Conservation (phyloP, 2,888 invertebrate genomes). For the Trisateles emortualis region DNA sequence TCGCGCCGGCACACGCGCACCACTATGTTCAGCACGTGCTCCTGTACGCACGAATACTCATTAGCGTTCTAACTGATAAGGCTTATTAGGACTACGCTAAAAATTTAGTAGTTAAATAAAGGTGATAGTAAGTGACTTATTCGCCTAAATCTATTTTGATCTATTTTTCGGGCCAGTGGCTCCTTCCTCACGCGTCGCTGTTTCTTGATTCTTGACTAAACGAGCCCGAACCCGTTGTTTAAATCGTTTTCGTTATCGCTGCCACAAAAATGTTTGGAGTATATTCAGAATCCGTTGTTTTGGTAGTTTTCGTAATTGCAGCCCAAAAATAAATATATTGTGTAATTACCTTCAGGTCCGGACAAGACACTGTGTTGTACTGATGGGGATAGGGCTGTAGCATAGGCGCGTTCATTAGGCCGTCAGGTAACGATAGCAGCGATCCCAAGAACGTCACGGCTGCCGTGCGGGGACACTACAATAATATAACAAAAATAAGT, state of each 20-base stretch:
- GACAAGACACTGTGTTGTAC: slow-evolving; percentile 88
- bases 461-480: slow-evolving; percentile 94
- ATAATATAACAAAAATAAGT: slow-evolving; percentile 24
- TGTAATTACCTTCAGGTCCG: slow-evolving; percentile 89
- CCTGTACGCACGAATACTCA: slow-evolving; percentile 88
- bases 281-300: too few species aligned
- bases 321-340: not conserved
- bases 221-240: too few species aligned
- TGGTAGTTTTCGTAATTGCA: not conserved
- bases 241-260: too few species aligned
- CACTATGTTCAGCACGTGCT: slow-evolving; percentile 95
- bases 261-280: too few species aligned
- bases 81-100: too few species aligned
- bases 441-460: slow-evolving; percentile 96
- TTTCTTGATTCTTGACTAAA: too few species aligned
- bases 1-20: slow-evolving; percentile 95
- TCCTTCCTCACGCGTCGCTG: too few species aligned
- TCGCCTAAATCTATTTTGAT: too few species aligned
- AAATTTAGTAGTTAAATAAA: too few species aligned
- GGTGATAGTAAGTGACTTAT: too few species aligned
- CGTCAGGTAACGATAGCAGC: slow-evolving; percentile 93
- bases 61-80: too few species aligned
- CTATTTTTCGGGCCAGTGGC: too few species aligned
- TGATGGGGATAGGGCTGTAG: slow-evolving; percentile 89
- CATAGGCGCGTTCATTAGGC: slow-evolving; percentile 89